Evolutionary conservation across 2,113 vertebrate species (phyloP).

Genomic region (Gallinago media): DNA sequence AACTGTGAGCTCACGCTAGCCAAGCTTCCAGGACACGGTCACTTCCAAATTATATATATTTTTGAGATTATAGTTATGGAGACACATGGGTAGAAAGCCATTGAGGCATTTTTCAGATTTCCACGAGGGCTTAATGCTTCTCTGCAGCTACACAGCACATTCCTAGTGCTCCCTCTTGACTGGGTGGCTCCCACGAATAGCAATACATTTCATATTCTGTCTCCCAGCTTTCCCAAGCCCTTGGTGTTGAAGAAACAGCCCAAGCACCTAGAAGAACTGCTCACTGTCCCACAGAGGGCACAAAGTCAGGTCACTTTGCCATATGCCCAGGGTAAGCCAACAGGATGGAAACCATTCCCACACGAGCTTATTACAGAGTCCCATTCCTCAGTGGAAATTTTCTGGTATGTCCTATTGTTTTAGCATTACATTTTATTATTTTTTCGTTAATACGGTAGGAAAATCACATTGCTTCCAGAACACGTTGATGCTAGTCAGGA

Average conservation of each 20-base stretch:
- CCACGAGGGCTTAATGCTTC: conserved; percentile 9
- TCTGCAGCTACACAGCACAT: conserved; percentile 40
- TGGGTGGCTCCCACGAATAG: conserved; percentile 64
- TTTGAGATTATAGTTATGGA: conserved; percentile 54
- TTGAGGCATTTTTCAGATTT: conserved; percentile 39
- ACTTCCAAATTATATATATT: conserved; percentile 43
- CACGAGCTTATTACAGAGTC: neutral
- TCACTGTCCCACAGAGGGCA: neutral
- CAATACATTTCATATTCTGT: conserved; percentile 52
- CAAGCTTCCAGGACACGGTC: conserved; percentile 21
- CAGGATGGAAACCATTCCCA: conserved; percentile 6
- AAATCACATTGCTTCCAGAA: conserved; percentile 58
- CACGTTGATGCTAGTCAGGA: conserved; percentile 77
- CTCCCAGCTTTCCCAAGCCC: conserved; percentile 42
- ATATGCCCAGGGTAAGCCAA: neutral
- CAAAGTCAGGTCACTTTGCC: neutral
- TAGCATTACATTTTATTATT: conserved; percentile 53
- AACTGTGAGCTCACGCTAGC: conserved; percentile 43
- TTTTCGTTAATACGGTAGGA: conserved; percentile 63
- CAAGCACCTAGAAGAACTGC: neutral
- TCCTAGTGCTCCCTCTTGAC: conserved; percentile 70
- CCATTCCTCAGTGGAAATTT: conserved; percentile 33
- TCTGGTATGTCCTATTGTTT: conserved; percentile 59
- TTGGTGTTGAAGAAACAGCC: neutral
- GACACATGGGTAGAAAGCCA: conserved; percentile 7